These are phyloP conservation scores for Chironomus tentans DNA, from an alignment of 2,888 invertebrate species.

Conservation along the genomic window DNA sequence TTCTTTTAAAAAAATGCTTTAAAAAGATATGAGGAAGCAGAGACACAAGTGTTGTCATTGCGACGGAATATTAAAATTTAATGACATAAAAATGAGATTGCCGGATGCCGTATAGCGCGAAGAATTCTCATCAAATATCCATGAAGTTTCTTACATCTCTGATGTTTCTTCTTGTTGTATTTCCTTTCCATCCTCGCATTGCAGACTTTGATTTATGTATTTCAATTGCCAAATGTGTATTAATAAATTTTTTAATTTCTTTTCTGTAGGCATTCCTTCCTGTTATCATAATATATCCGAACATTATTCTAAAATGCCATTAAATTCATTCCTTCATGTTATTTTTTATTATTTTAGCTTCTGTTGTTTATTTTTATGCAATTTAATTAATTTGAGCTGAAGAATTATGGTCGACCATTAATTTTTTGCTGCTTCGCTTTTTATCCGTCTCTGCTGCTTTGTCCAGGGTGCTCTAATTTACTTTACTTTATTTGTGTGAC, in stretches of 20 bases:
- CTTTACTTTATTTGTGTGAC: too few relatives aligned
- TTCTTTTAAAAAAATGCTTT: neutral
- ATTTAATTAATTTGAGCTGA: slow-evolving; percentile 22
- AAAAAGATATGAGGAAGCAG: neutral
- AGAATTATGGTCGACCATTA: slow-evolving; percentile 19
- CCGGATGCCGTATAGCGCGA: neutral
- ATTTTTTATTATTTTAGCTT: neutral
- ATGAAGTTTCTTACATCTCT: neutral
- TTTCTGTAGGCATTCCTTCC: neutral
- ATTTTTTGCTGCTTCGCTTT: slow-evolving; percentile 1
- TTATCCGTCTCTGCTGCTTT: neutral
- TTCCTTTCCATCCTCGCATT: neutral
- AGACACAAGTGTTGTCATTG: neutral
- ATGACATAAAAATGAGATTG: slow-evolving; percentile 6
- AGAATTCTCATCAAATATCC: neutral
- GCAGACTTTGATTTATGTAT: neutral
- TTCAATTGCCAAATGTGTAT: neutral
- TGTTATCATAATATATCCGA: too few relatives aligned
- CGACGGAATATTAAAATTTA: neutral
- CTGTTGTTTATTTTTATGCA: slow-evolving; percentile 18
- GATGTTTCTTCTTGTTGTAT: too few relatives aligned
- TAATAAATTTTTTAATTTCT: neutral
- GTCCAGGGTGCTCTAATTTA: neutral
- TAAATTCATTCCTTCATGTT: too few relatives aligned
- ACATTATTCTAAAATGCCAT: too few relatives aligned